These are phyloP conservation scores for Rhizoglyphus robini DNA, from an alignment of 1,140 invertebrate species.

Conservation along the genomic window DNA sequence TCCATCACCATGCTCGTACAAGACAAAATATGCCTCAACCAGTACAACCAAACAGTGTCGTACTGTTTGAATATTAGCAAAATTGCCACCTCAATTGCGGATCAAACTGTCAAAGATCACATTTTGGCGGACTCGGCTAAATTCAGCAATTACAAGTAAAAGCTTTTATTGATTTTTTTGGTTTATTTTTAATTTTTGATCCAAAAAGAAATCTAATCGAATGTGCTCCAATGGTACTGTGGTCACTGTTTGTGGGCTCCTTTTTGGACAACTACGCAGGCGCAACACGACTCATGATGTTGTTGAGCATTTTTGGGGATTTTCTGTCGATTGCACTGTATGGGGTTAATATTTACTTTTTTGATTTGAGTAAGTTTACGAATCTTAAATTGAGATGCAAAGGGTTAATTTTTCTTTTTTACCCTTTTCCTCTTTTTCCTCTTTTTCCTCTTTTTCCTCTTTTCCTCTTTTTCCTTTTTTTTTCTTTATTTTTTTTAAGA, in stretches of 20 bases:
- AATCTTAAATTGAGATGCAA: too few relatives aligned
- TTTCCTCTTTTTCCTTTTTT: not conserved
- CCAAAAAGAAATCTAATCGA: not conserved
- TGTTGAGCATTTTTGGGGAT: not conserved
- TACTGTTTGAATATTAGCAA: not conserved
- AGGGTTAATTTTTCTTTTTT: too few relatives aligned
- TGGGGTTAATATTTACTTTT: not conserved
- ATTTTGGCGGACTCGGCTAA: not conserved
- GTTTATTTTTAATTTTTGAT: not conserved
- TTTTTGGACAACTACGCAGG: not conserved
- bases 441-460: too few relatives aligned
- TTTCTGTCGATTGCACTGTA: not conserved
- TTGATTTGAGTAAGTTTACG: not conserved
- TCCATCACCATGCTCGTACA: not conserved
- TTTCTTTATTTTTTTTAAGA: not conserved
- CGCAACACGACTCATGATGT: not conserved
- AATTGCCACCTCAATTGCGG: not conserved
- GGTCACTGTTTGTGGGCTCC: constrained; percentile 9
- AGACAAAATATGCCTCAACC: not conserved
- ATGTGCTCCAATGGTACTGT: not conserved
- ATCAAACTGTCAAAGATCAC: not conserved
- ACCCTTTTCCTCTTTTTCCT: too few relatives aligned
- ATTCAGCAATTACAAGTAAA: constrained; percentile 7
- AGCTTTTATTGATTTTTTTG: not conserved
- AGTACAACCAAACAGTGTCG: not conserved